Evolutionary conservation across 2,888 invertebrate species (phyloP).

Genomic region (Trichacis sp.): DNA sequence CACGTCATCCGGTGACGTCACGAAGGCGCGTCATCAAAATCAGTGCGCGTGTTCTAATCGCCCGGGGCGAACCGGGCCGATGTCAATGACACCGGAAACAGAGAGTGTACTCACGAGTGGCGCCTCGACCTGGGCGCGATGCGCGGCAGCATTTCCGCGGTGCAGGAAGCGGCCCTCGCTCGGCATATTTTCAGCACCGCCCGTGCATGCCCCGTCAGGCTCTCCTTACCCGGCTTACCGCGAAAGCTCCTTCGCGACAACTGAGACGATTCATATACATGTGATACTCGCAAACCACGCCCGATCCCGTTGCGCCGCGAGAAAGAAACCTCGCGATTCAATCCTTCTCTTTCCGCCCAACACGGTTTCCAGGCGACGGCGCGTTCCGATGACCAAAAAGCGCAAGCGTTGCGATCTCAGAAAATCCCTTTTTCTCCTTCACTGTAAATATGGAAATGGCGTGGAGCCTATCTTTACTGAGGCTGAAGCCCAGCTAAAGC

Average conservation of each 20-base stretch:
- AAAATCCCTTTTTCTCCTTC: too few species aligned
- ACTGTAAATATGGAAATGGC: too few species aligned
- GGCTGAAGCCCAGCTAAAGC: too few species aligned
- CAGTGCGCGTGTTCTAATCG: neutral
- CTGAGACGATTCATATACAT: neutral
- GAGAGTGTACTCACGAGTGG: neutral
- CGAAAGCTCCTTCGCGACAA: neutral
- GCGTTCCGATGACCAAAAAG: neutral
- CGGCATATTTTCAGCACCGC: neutral
- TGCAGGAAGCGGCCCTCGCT: neutral
- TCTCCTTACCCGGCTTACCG: neutral
- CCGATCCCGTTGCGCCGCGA: neutral
- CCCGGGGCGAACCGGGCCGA: neutral
- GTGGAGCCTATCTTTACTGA: too few species aligned
- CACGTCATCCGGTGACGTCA: constrained; percentile 3
- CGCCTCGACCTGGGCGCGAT: neutral
- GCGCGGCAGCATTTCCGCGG: constrained; percentile 2
- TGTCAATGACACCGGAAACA: neutral
- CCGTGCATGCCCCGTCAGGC: neutral
- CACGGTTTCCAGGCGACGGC: neutral
- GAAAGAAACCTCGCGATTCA: constrained; percentile 3
- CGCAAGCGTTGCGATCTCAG: constrained; percentile 4
- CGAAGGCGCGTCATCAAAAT: neutral
- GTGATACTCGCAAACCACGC: constrained; percentile 2
- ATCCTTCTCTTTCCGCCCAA: neutral